A percentile compares a stretch with the other conserved stretches of the same genome.
phyloP scores from a whole-genome alignment of 2,888 invertebrate genomes.

The Folsomia manolachei region DNA sequence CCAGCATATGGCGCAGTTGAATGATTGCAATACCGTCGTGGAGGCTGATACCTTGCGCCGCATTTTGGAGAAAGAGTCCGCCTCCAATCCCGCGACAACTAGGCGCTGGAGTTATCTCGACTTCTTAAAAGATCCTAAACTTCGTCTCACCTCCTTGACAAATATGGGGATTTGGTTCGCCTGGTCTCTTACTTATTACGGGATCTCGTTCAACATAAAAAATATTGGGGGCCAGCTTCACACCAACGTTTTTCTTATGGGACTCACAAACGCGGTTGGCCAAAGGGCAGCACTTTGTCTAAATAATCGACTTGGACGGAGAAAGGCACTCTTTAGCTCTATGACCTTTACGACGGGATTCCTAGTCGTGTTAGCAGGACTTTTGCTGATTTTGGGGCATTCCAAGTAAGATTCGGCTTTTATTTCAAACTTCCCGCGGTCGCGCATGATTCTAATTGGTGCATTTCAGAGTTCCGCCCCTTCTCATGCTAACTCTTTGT shows the following conservation, averaged over 20 bases:
- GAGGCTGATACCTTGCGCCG: neutral
- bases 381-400: neutral
- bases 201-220: constrained; percentile 42
- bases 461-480: constrained; percentile 6
- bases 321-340: constrained; percentile 4
- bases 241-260: constrained; percentile 28
- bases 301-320: constrained; percentile 5
- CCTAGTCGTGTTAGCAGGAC: constrained; percentile 28
- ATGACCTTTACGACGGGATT: constrained; percentile 22
- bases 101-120: constrained; percentile 25
- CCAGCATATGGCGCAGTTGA: constrained; percentile 17
- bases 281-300: constrained; percentile 19
- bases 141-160: constrained; percentile 31
- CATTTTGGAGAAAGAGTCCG: constrained; percentile 12
- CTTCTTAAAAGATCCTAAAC: constrained; percentile 24
- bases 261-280: constrained; percentile 32
- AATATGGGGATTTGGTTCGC: constrained; percentile 41
- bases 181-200: constrained; percentile 36
- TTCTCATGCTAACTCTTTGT: constrained; percentile 29
- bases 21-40: neutral
- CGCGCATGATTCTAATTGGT: constrained; percentile 22
- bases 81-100: neutral
- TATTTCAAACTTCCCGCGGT: neutral
- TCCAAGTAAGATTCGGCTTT: neutral
- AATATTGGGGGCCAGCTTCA: constrained; percentile 38